These are phyloP conservation scores for Helobdella robusta DNA, from an alignment of 2,888 invertebrate genomes.

Conservation along the genomic window DNA sequence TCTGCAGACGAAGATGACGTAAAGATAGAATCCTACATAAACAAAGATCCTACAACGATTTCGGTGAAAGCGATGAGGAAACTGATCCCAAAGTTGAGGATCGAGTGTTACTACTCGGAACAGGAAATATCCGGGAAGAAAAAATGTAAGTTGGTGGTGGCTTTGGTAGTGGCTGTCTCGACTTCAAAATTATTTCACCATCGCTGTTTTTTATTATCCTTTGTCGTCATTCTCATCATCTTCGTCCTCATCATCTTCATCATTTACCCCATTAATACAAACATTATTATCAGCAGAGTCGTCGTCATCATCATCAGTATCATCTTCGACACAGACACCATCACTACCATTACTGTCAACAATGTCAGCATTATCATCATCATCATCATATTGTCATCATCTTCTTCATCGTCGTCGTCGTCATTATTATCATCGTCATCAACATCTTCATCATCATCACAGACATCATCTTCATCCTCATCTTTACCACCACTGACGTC, in stretches of 20 bases:
- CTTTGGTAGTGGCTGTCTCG: no score
- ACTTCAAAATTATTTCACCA: no score
- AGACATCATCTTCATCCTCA: slow-evolving; percentile 14
- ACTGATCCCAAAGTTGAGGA: slow-evolving; percentile 27
- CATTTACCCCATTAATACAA: no score
- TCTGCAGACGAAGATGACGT: slow-evolving; percentile 25
- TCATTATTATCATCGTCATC: background rate
- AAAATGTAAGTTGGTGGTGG: slow-evolving; percentile 27
- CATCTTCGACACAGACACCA: no score
- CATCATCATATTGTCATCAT: no score
- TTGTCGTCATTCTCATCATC: no score
- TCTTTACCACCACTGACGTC: background rate
- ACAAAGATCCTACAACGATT: slow-evolving; percentile 22
- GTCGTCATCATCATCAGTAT: no score
- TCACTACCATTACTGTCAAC: no score
- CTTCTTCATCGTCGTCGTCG: background rate
- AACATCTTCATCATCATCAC: background rate
- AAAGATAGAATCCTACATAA: slow-evolving; percentile 21
- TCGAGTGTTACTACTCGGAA: slow-evolving; percentile 24
- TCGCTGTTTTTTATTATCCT: no score
- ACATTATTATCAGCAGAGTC: no score
- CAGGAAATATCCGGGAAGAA: slow-evolving; percentile 25
- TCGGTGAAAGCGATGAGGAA: slow-evolving; percentile 29
- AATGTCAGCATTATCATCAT: no score
- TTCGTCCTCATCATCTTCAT: no score